Evolutionary conservation across 2,797 vertebrate species (phyloP), one percentile per base, ranked within the genome.

Genomic region (Masticophis lateralis): DNA sequence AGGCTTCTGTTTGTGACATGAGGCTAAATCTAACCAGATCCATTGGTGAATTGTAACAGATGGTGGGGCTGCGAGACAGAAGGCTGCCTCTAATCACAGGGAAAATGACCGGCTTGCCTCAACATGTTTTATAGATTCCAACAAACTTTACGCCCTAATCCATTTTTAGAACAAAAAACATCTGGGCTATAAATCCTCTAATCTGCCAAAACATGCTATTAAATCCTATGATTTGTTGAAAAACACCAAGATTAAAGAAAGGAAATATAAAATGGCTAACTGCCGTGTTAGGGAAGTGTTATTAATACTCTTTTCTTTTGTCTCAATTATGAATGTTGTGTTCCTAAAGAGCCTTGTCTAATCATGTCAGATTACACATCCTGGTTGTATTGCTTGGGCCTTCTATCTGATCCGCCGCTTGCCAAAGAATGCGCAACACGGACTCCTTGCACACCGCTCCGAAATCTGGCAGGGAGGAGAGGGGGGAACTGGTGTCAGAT

Each of bases 111-210:
- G 96, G 97, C 98, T 98, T 98, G 97, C 97, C 96, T 97, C 97
- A 97, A 98, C 98, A 97, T 98, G 98, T 98, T 98, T 98, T 97
- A 95, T 95, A 98, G 97, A 98, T 98, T 98, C 98, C 98, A 98
- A 97, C 98, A 98, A 99, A 99, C 98, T 99, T 99, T 98, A 99
- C 93, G 98, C 98, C 98, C 98, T 99, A 99, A 99, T 99, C 99
- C 98, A 99, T 99, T 99, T 99, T 98, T 98, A 97, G 98, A 99
- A 99, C 98, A 99, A 99, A 99, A 99, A 99, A 99, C 99, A 99
- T 99, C 99, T 99, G 99, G 98, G 98, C 98, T 94, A 97, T 98
- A 99, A 99, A 98, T 99, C 99, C 98, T 98, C 98, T 99, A 99
- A 99, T 99, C 99, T 99, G 98, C 98, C 98, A 98, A 98, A 98